Evolutionary conservation across 2,113 vertebrate genomes (phyloP).

Genomic region (Gavia stellata): DNA sequence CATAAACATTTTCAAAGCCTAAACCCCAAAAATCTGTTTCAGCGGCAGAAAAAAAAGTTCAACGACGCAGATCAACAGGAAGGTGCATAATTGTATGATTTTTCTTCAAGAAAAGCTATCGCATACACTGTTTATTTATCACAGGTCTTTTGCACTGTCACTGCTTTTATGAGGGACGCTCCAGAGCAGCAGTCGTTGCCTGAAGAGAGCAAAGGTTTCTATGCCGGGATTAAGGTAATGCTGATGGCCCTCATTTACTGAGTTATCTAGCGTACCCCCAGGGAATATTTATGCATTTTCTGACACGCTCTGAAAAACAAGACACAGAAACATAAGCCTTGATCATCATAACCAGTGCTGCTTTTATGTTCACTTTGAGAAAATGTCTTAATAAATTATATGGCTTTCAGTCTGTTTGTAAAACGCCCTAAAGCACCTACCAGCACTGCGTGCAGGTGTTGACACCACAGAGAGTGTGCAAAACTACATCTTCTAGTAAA

Average conservation of each 20-base stretch:
- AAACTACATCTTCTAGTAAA: background rate
- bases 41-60: background rate
- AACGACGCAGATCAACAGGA: background rate
- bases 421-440: background rate
- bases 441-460: background rate
- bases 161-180: constrained; percentile 65
- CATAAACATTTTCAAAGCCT: background rate
- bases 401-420: background rate
- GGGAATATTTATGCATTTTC: constrained; percentile 44
- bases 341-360: constrained; percentile 27
- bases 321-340: background rate
- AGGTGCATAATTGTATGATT: background rate
- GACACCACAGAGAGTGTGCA: background rate
- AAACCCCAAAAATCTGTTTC: background rate
- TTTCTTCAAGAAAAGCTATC: background rate
- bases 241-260: background rate
- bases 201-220: constrained; percentile 80
- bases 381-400: constrained; percentile 30
- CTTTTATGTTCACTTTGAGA: background rate
- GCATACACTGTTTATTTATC: constrained; percentile 3
- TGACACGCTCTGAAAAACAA: constrained; percentile 16
- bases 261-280: background rate
- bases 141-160: constrained; percentile 78
- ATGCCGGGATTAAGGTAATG: constrained; percentile 80
- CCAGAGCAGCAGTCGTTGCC: constrained; percentile 65